Evolutionary conservation across 2,113 vertebrate species (phyloP), one percentile per base, ranked within the genome.

Genomic region (Notechis scutatus): DNA sequence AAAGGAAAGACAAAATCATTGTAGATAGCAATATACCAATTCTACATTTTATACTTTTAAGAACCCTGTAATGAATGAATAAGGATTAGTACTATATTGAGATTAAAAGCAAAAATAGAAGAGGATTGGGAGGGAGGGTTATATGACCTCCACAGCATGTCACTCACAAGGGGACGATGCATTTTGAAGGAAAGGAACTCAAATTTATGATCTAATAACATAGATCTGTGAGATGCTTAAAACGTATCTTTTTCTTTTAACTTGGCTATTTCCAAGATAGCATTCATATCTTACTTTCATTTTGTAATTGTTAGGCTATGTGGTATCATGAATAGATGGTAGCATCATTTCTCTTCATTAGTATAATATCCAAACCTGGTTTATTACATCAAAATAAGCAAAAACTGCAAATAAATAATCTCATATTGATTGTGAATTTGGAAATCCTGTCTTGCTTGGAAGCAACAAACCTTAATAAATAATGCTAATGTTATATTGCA

Each of bases 1-100:
- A 88, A 87, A 91, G 94, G 85, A 64, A 94, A 91, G 39, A 93
- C 92, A 89, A 55, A 20, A 1, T 94, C 92, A 93, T 39, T 94
- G 95, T 95, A 95, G 94, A 91, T 95, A 92, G 69, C 50, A 92
- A 87, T 89, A 39, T 39, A 69, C 61, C 92, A 11, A 54, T 26
- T 91, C 55, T 47, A 88, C 90, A 52, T 87, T 24, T 94, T 95
- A 90, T 94, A 91, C 96, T 52, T 81, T 96, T 94, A 95, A 95
- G 94, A 59, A 95, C 23, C 29, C 89, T 69, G 92, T 21, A n/a
- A 92, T 93, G 69, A 29, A 93, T 93, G 85, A 94, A 34, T 89
- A 91, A 93, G 87, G 89, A 87, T 95, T 50, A 55, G 39, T 86
- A 64, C 54, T 93, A 55, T 6, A 45, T 87, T 54, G 34, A 69